Conservation (phyloP, 2,113 vertebrate species). For the zebrafish (Danio rerio) region GRCz12tu NC_133180.1:56584001-56584500, state of each 20-base stretch:
- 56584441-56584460: too few species aligned
- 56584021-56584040: constrained; percentile 38
- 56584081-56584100: background rate
- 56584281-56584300: background rate
- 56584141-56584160: constrained; percentile 5
- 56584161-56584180: background rate
- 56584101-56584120: too few species aligned
- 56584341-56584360: too few species aligned
- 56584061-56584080: background rate
- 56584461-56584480: too few species aligned
- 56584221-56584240: background rate
- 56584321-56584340: too few species aligned
- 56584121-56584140: too few species aligned
- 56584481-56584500: too few species aligned
- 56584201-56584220: background rate
- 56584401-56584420: too few species aligned
- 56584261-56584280: constrained; percentile 7
- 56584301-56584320: too few species aligned
- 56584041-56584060: constrained; percentile 25
- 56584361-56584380: too few species aligned
- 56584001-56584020: constrained; percentile 6
- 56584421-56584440: too few species aligned
- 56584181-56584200: background rate
- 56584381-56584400: too few species aligned
- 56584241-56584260: background rate